Percentiles rank a stretch among this genome's conserved stretches.
Conservation (phyloP, 2,797 vertebrate genomes). For the Hoplostethus mediterraneus region DNA sequence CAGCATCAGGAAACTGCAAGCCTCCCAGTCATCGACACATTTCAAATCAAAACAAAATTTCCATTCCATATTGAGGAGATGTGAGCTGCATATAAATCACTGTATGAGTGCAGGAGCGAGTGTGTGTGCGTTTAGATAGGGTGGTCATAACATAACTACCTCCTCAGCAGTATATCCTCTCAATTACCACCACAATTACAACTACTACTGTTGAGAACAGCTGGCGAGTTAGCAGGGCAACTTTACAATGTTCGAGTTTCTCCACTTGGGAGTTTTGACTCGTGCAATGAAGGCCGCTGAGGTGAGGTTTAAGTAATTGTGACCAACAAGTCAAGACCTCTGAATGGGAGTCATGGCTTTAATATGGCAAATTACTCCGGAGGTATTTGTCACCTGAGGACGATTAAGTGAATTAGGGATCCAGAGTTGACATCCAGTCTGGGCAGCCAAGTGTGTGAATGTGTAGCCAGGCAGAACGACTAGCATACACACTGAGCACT, state of each 20-base stretch:
- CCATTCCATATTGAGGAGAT: conserved; percentile 35
- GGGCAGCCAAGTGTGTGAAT: conserved; percentile 52
- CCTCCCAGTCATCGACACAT: conserved; percentile 46
- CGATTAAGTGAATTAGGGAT: conserved; percentile 69
- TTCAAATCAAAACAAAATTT: conserved; percentile 57
- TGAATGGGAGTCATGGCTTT: conserved; percentile 56
- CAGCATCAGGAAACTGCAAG: conserved; percentile 63
- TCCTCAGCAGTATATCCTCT: conserved; percentile 34
- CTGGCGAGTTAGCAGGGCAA: conserved; percentile 35
- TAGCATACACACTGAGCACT: conserved; percentile 28
- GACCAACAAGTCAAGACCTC: conserved; percentile 57
- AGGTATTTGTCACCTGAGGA: conserved; percentile 77
- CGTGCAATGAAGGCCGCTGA: conserved; percentile 61
- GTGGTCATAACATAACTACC: conserved; percentile 13
- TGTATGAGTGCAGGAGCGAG: conserved; percentile 7
- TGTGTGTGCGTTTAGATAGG: conserved; percentile 22
- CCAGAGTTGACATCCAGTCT: conserved; percentile 60
- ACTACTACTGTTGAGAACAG: conserved; percentile 36
- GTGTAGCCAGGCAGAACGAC: conserved; percentile 59
- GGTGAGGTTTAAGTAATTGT: conserved; percentile 65
- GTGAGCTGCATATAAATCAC: conserved; percentile 38
- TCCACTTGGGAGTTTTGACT: conserved; percentile 51
- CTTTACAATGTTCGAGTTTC: conserved; percentile 45
- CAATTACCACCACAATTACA: conserved; percentile 10
- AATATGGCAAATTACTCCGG: conserved; percentile 72